These are phyloP conservation scores for Charadrius vociferus DNA, from an alignment of 2,113 vertebrate species.

Conservation along the genomic window DNA sequence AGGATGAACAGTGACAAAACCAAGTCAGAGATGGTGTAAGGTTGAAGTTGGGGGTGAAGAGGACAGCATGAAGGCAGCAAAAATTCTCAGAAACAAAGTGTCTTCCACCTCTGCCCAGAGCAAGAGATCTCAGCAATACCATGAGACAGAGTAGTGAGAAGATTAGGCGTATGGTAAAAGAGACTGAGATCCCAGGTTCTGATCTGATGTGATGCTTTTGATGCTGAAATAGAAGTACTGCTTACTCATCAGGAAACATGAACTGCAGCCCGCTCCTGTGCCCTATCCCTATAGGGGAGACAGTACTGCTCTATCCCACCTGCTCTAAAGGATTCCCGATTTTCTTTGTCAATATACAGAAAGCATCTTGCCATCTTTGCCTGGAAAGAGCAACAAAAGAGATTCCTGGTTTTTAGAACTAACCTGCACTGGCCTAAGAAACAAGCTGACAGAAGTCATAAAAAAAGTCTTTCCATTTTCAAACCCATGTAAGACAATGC, in stretches of 20 bases:
- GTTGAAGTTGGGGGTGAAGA: not conserved
- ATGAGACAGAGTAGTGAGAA: not conserved
- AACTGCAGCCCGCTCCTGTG: not conserved
- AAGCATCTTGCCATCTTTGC: not conserved
- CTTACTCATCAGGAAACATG: not conserved
- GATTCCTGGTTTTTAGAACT: not conserved
- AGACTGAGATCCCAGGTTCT: not conserved
- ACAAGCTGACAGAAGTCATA: not conserved
- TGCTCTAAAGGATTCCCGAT: not conserved
- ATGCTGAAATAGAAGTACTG: not conserved
- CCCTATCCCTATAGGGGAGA: not conserved
- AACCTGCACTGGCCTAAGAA: not conserved
- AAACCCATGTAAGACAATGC: not conserved
- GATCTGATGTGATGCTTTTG: not conserved
- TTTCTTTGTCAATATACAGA: not conserved
- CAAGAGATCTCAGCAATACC: not conserved
- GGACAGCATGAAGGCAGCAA: not conserved
- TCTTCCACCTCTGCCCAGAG: not conserved
- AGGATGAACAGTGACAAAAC: not conserved
- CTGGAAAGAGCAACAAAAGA: not conserved
- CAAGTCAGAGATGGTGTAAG: not conserved
- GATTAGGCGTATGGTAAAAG: not conserved
- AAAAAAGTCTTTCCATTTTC: not conserved
- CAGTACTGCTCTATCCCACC: not conserved
- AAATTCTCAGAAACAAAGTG: not conserved